phyloP scores from a whole-genome alignment of 2,888 invertebrate species.

The Omphaloscelis lunosa region DNA sequence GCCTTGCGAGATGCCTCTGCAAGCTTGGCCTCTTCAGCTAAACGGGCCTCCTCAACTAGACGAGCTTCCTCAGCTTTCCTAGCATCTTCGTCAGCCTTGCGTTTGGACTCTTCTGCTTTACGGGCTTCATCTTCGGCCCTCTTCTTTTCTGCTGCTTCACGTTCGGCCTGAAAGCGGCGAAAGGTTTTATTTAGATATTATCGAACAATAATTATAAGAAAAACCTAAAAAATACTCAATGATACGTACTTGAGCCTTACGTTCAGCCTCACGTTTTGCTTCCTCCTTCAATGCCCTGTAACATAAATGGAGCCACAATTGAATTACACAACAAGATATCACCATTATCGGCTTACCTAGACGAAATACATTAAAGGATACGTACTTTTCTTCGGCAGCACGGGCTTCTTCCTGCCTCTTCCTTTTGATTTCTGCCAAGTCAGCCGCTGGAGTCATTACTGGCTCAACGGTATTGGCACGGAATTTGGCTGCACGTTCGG shows the following conservation, averaged over 20 bases:
- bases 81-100: slow-evolving; percentile 88
- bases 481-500: slow-evolving; percentile 91
- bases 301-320: slow-evolving; percentile 56
- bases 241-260: slow-evolving; percentile 84
- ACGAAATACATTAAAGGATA: neutral
- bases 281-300: slow-evolving; percentile 89
- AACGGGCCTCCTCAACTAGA: slow-evolving; percentile 84
- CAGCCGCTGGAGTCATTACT: slow-evolving; percentile 86
- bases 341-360: neutral
- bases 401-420: slow-evolving; percentile 92
- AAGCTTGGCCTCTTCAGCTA: slow-evolving; percentile 79
- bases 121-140: slow-evolving; percentile 90
- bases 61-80: slow-evolving; percentile 87
- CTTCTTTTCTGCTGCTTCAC: slow-evolving; percentile 86
- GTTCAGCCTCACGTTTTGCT: slow-evolving; percentile 88
- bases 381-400: slow-evolving; percentile 91
- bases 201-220: neutral
- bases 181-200: neutral
- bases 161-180: slow-evolving; percentile 76
- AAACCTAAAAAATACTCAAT: neutral
- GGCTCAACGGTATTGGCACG: slow-evolving; percentile 89
- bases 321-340: neutral
- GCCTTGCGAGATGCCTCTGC: slow-evolving; percentile 82
- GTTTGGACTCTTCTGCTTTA: slow-evolving; percentile 88
- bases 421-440: slow-evolving; percentile 89